These are phyloP conservation scores for Heteropelma amictum DNA, from an alignment of 2,888 invertebrate species.

Conservation along the genomic window DNA sequence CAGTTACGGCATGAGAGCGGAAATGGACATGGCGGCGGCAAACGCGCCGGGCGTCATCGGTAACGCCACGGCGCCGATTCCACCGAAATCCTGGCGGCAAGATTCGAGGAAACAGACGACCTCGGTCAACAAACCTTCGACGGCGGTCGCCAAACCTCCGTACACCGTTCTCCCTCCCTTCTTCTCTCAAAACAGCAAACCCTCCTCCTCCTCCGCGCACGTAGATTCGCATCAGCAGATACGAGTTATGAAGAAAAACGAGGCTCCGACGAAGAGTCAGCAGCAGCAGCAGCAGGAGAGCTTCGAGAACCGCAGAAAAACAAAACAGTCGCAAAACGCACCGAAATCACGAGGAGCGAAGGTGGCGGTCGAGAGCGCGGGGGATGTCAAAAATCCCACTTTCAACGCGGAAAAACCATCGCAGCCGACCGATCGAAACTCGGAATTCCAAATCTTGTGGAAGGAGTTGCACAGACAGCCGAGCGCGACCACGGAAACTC, in stretches of 20 bases:
- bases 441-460: slow-evolving; percentile 76
- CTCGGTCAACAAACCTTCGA: no score
- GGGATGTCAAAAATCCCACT: not conserved
- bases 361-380: not conserved
- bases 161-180: slow-evolving; percentile 39
- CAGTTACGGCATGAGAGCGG: slow-evolving; percentile 79
- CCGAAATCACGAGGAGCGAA: slow-evolving; percentile 39
- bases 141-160: no score
- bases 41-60: no score
- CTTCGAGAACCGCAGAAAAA: slow-evolving; percentile 16
- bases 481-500: slow-evolving; percentile 44
- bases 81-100: slow-evolving; percentile 27
- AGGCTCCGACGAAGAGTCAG: slow-evolving; percentile 21
- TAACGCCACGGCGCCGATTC: slow-evolving; percentile 63
- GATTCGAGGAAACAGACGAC: no score
- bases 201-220: no score
- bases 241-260: slow-evolving; percentile 56
- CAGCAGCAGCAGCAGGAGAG: no score
- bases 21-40: slow-evolving; percentile 71
- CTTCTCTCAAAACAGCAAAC: slow-evolving; percentile 44
- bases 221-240: slow-evolving; percentile 33
- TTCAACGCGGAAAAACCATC: not conserved
- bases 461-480: slow-evolving; percentile 72
- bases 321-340: slow-evolving; percentile 31
- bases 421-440: slow-evolving; percentile 41